phyloP scores from a whole-genome alignment of 2,797 vertebrate species.

The Naso thynnoides region DNA sequence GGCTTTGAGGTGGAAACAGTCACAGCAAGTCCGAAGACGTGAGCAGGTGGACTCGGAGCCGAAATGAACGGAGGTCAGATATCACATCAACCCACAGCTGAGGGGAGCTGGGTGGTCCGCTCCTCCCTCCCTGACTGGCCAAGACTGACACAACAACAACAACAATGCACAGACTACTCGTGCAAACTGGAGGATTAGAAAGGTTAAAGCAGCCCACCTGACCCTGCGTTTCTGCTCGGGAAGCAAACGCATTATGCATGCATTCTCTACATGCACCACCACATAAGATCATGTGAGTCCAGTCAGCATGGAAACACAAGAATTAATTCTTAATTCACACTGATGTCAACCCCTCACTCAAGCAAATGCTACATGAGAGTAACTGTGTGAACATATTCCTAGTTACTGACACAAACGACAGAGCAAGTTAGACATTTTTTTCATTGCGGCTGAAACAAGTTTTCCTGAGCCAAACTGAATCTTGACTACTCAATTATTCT shows the following conservation, averaged over 20 bases:
- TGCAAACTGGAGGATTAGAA: slow-evolving; percentile 44
- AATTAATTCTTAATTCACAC: not conserved
- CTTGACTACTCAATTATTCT: not conserved
- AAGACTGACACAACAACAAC: slow-evolving; percentile 39
- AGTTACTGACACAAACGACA: not conserved
- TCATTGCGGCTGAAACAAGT: not conserved
- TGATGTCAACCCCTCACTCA: not conserved
- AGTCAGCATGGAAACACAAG: slow-evolving; percentile 25
- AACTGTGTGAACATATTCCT: not conserved
- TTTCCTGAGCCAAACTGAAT: too few relatives aligned
- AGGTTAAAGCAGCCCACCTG: slow-evolving; percentile 47
- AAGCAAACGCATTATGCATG: slow-evolving; percentile 53
- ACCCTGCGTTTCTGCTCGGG: slow-evolving; percentile 35
- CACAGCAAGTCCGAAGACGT: not conserved
- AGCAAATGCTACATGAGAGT: not conserved
- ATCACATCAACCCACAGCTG: slow-evolving; percentile 60
- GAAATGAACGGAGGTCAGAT: slow-evolving; percentile 40
- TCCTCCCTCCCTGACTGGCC: not conserved
- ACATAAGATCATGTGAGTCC: slow-evolving; percentile 38
- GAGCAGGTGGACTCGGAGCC: slow-evolving; percentile 64
- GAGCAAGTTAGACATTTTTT: not conserved
- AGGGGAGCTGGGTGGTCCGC: slow-evolving; percentile 64
- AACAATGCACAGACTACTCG: slow-evolving; percentile 38
- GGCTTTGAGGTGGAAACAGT: slow-evolving; percentile 38
- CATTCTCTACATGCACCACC: slow-evolving; percentile 46